Conservation (phyloP, 2,113 vertebrate species). For the Dissostichus mawsoni region DNA sequence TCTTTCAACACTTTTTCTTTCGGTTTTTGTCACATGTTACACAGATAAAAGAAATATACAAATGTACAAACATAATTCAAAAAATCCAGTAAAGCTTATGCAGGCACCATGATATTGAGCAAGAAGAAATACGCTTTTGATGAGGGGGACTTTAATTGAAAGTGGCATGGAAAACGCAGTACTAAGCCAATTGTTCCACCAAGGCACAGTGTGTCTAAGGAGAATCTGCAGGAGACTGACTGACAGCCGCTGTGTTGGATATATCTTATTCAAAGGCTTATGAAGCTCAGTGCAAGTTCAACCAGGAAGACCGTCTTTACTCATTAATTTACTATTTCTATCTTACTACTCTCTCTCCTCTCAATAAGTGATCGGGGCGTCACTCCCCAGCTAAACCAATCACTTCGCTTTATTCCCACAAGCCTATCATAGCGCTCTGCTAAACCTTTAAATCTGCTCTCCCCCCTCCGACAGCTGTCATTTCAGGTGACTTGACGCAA, state of each 20-base stretch:
- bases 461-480: no score
- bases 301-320: no score
- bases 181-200: constrained; percentile 33
- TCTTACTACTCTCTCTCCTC: no score
- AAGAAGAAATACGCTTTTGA: constrained; percentile 42
- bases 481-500: no score
- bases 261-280: background rate
- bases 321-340: no score
- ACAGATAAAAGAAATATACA: background rate
- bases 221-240: constrained; percentile 16
- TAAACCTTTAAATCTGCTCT: no score
- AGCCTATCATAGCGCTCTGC: no score
- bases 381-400: no score
- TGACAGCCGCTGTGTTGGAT: constrained; percentile 35
- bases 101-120: constrained; percentile 25
- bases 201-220: constrained; percentile 7
- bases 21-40: background rate
- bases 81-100: constrained; percentile 1
- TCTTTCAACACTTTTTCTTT: background rate
- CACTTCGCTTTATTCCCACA: no score
- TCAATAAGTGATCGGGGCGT: no score
- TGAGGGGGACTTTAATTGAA: constrained; percentile 51
- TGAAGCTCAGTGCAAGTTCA: no score
- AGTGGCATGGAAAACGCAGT: constrained; percentile 22
- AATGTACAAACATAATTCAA: background rate